Conservation (phyloP, 2,888 invertebrate species). For the Cephus sareptanus region DNA sequence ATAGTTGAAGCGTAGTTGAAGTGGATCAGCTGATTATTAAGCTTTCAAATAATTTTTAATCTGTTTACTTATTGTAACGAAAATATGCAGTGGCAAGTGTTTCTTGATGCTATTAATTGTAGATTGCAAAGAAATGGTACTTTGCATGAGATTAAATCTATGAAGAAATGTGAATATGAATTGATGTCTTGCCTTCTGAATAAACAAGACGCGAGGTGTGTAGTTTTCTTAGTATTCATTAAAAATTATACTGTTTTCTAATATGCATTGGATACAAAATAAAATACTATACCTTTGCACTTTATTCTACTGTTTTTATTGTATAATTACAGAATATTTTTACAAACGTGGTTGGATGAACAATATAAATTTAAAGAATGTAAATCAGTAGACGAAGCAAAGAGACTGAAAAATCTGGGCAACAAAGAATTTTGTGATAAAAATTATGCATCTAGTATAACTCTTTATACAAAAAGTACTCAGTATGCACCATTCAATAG, state of each 20-base stretch:
- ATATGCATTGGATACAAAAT: background rate
- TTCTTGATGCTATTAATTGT: constrained; percentile 30
- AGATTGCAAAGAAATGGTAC: constrained; percentile 15
- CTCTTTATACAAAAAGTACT: constrained; percentile 74
- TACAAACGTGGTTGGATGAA: constrained; percentile 58
- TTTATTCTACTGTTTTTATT: background rate
- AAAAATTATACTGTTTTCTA: background rate
- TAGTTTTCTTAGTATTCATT: constrained; percentile 6
- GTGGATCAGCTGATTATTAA: too few relatives aligned
- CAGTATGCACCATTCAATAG: constrained; percentile 70
- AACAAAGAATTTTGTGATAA: constrained; percentile 72
- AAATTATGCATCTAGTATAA: constrained; percentile 68
- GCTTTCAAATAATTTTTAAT: too few relatives aligned
- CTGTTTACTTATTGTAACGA: background rate
- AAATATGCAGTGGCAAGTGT: constrained; percentile 41
- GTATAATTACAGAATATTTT: constrained; percentile 48
- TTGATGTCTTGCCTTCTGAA: constrained; percentile 40
- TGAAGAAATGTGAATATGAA: constrained; percentile 39
- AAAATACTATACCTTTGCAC: background rate
- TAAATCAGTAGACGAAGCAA: constrained; percentile 58
- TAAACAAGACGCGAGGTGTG: constrained; percentile 39
- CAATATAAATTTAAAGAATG: constrained; percentile 49
- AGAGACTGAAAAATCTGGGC: constrained; percentile 66
- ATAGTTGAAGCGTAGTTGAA: too few relatives aligned
- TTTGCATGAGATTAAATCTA: constrained; percentile 19